Conservation (phyloP, 2,888 invertebrate genomes). For the Pomacea canaliculata region DNA sequence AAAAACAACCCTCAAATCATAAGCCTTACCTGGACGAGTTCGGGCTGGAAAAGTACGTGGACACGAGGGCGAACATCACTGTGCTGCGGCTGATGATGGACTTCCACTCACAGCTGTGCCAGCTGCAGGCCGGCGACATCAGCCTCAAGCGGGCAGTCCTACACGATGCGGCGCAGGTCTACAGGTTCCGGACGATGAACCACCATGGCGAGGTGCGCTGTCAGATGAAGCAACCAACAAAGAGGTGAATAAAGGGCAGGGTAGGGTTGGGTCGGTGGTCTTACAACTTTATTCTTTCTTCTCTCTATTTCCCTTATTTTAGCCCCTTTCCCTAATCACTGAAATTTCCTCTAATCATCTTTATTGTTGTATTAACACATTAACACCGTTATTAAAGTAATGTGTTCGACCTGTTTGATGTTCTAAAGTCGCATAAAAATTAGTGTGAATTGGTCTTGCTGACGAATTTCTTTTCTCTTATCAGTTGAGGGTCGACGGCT, state of each 20-base stretch:
- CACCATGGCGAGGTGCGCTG: constrained; percentile 11
- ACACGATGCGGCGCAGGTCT: constrained; percentile 48
- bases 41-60: constrained; percentile 50
- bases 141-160: constrained; percentile 50
- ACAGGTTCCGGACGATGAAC: constrained; percentile 8
- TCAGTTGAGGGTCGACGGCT: constrained; percentile 38
- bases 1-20: no score
- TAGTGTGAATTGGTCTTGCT: no score
- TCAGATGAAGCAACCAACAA: constrained; percentile 37
- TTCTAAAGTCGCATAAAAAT: no score
- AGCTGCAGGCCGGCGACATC: constrained; percentile 47
- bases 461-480: no score
- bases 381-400: no score
- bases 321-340: neutral
- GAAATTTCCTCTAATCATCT: no score
- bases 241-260: constrained; percentile 27
- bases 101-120: constrained; percentile 46
- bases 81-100: constrained; percentile 57
- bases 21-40: constrained; percentile 42
- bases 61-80: constrained; percentile 58
- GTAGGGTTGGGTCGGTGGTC: neutral
- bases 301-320: neutral
- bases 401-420: no score
- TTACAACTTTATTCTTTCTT: neutral
- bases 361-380: no score